phyloP scores from a whole-genome alignment of 1,140 invertebrate species.

The Saxidomus purpurata region DNA sequence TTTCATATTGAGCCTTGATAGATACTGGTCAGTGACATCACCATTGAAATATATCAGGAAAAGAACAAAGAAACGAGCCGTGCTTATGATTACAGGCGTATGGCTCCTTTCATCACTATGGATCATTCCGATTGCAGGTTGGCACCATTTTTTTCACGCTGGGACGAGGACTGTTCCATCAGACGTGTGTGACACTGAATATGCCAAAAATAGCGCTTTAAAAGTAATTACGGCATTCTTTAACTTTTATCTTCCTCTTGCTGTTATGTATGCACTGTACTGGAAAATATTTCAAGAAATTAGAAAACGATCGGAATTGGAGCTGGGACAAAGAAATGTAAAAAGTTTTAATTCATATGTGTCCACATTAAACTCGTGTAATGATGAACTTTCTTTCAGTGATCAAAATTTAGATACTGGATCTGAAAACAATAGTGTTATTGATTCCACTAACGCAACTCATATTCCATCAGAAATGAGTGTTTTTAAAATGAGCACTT shows the following conservation, averaged over 20 bases:
- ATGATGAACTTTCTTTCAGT: slow-evolving; percentile 43
- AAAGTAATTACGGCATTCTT: slow-evolving; percentile 88
- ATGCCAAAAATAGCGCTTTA: slow-evolving; percentile 87
- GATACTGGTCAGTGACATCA: slow-evolving; percentile 88
- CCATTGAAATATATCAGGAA: slow-evolving; percentile 89
- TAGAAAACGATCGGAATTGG: slow-evolving; percentile 86
- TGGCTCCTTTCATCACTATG: slow-evolving; percentile 88
- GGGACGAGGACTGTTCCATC: slow-evolving; percentile 83
- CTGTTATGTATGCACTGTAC: slow-evolving; percentile 88
- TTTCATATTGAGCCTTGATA: slow-evolving; percentile 87
- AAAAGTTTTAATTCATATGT: slow-evolving; percentile 41
- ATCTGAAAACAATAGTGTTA: slow-evolving; percentile 37
- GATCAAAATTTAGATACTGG: slow-evolving; percentile 41
- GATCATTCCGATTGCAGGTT: slow-evolving; percentile 88
- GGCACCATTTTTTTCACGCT: slow-evolving; percentile 86
- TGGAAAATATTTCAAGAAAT: slow-evolving; percentile 88
- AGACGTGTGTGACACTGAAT: slow-evolving; percentile 88
- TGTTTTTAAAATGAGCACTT: slow-evolving; percentile 11
- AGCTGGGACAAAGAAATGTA: slow-evolving; percentile 81
- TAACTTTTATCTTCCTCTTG: slow-evolving; percentile 89
- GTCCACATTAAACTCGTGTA: slow-evolving; percentile 1
- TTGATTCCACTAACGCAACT: background rate
- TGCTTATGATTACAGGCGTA: slow-evolving; percentile 87
- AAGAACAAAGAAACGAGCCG: slow-evolving; percentile 88
- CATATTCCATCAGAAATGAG: background rate